Percentiles rank a stretch among this genome's conserved stretches.
These are phyloP conservation scores for Oopsacas minuta DNA, from an alignment of 37 sponge, comb jelly and placozoan species.

Conservation along the genomic window DNA sequence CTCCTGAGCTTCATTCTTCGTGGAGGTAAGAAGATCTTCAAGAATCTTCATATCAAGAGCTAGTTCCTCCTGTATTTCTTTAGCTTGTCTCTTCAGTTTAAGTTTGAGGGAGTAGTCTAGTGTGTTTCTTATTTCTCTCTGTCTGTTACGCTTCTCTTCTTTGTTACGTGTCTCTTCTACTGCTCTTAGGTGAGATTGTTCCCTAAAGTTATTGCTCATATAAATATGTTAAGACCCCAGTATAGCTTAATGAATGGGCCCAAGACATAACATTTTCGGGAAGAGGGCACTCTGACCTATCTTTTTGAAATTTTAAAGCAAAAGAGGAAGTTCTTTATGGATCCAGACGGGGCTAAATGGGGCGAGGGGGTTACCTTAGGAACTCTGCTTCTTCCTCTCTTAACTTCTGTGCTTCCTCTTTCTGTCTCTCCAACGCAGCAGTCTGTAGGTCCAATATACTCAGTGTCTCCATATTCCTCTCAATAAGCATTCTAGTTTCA, in stretches of 20 bases:
- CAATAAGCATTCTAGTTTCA: slow-evolving; percentile 65
- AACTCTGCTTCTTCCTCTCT: slow-evolving; percentile 76
- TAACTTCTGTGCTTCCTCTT: slow-evolving; percentile 45
- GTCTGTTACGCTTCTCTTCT: slow-evolving; percentile 65
- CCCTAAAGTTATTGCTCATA: slow-evolving; percentile 22
- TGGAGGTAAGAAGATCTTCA: slow-evolving; percentile 60
- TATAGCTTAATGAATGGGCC: no score
- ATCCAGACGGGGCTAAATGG: no score
- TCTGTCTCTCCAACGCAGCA: slow-evolving; percentile 61
- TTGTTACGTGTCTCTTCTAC: slow-evolving; percentile 47
- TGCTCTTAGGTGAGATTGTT: slow-evolving; percentile 52
- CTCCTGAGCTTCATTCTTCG: slow-evolving; percentile 61
- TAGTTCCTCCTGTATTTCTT: slow-evolving; percentile 79
- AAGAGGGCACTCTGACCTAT: no score
- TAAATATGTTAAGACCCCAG: background rate
- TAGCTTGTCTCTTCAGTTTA: slow-evolving; percentile 73
- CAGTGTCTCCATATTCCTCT: slow-evolving; percentile 69
- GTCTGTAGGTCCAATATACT: slow-evolving; percentile 72
- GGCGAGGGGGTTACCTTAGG: no score
- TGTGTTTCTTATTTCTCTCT: slow-evolving; percentile 49
- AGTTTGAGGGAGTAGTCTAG: slow-evolving; percentile 74
- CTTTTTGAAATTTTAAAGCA: no score
- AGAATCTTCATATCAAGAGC: slow-evolving; percentile 94
- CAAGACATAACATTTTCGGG: no score
- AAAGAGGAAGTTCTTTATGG: no score